These are phyloP conservation scores for Plagodis pulveraria DNA, from an alignment of 2,888 invertebrate species.

Conservation along the genomic window DNA sequence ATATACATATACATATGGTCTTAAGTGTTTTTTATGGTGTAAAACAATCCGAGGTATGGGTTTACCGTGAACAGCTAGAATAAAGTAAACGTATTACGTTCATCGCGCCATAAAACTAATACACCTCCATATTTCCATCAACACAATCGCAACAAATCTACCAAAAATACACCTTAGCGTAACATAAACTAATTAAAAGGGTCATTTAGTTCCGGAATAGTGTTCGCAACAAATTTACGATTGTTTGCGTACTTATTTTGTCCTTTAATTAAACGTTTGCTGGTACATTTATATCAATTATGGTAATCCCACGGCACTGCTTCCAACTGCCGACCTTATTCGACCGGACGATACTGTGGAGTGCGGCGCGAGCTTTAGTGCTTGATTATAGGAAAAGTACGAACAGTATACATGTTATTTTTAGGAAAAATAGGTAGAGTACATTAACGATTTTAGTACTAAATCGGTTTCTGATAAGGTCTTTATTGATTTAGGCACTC, in stretches of 20 bases:
- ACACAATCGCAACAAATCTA: conserved; percentile 3
- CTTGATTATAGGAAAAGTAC: neutral
- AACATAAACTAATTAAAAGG: conserved; percentile 40
- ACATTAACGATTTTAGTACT: no score
- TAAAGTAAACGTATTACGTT: no score
- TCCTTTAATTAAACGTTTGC: conserved; percentile 74
- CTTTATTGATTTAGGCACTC: no score
- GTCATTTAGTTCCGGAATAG: conserved; percentile 41
- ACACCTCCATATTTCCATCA: no score
- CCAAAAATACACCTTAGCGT: conserved; percentile 15
- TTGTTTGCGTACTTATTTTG: conserved; percentile 47
- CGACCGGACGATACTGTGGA: conserved; percentile 31
- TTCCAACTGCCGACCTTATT: conserved; percentile 62
- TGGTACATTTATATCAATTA: conserved; percentile 77
- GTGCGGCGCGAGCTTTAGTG: conserved; percentile 31
- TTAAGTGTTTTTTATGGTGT: no score
- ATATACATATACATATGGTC: no score
- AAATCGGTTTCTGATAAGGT: no score
- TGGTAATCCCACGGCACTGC: conserved; percentile 68
- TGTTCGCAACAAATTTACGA: conserved; percentile 40
- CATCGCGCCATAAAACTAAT: no score
- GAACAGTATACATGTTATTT: no score
- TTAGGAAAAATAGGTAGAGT: neutral
- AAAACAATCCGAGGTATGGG: no score
- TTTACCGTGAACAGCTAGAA: no score